Conservation (phyloP, 2,888 invertebrate genomes). For the Drosophila acutilabella region DNA sequence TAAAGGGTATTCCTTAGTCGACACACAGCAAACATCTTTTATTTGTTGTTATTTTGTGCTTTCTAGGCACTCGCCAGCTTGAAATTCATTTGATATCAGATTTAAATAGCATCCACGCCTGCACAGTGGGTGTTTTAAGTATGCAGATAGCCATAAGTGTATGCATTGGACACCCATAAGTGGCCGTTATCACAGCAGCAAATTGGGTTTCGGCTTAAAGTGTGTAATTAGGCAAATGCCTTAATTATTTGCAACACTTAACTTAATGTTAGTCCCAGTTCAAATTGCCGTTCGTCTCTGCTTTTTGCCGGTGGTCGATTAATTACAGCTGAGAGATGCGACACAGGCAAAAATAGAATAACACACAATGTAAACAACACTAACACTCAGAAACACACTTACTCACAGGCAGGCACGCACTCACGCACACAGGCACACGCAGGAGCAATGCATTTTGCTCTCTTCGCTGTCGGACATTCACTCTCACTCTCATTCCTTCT, state of each 20-base stretch:
- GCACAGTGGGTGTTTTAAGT: conserved; percentile 32
- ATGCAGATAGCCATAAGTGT: conserved; percentile 5
- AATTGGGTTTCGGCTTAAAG: conserved; percentile 2
- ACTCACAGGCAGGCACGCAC: background rate
- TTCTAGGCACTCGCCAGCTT: background rate
- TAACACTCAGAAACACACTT: conserved; percentile 4
- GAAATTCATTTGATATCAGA: background rate
- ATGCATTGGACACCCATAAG: conserved; percentile 11
- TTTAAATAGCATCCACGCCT: background rate
- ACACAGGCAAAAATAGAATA: conserved; percentile 13
- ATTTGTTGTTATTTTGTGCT: background rate
- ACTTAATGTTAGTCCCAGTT: conserved; percentile 15
- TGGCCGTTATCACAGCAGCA: conserved; percentile 26
- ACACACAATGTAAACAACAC: conserved; percentile 50
- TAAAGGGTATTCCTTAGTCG: background rate
- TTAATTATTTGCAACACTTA: conserved; percentile 45
- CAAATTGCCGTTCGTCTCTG: conserved; percentile 7
- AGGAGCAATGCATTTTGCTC: conserved; percentile 14
- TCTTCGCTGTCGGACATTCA: conserved; percentile 12
- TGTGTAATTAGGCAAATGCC: conserved; percentile 36
- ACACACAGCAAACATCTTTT: background rate
- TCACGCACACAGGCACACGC: background rate
- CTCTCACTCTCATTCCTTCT: conserved; percentile 11
- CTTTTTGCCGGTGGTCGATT: conserved; percentile 40
- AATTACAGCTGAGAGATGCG: conserved; percentile 40